Evolutionary conservation across 2,888 invertebrate genomes (phyloP).

Genomic region (Aricia artaxerxes): DNA sequence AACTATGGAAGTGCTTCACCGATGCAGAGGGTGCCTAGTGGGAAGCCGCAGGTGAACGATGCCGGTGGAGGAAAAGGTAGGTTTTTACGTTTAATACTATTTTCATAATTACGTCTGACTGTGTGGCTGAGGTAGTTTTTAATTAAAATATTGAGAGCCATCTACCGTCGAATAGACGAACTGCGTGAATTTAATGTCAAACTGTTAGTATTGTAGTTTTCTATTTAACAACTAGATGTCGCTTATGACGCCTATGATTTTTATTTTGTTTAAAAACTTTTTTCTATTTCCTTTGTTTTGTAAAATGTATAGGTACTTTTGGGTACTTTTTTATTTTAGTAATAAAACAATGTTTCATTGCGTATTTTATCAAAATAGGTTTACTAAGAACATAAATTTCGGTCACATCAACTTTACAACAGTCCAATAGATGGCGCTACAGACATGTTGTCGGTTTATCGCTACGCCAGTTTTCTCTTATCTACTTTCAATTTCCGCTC

Average conservation of each 20-base stretch:
- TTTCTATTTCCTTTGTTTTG: too few relatives aligned
- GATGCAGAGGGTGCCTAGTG: conserved; percentile 77
- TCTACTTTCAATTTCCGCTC: conserved; percentile 77
- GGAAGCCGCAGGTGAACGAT: conserved; percentile 76
- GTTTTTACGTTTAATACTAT: conserved; percentile 47
- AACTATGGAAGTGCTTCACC: conserved; percentile 76
- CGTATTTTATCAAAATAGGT: not conserved
- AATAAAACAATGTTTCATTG: not conserved
- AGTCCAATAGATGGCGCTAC: conserved; percentile 54
- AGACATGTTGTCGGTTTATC: conserved; percentile 7
- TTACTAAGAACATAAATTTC: not conserved
- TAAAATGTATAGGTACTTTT: too few relatives aligned
- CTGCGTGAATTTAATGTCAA: conserved; percentile 34
- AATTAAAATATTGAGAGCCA: conserved; percentile 44
- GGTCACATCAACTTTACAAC: not conserved
- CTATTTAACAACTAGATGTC: conserved; percentile 22
- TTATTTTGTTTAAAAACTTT: not conserved
- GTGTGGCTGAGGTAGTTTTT: not conserved
- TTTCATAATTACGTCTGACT: too few relatives aligned
- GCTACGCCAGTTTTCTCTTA: conserved; percentile 66
- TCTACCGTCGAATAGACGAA: conserved; percentile 48
- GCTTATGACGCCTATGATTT: not conserved
- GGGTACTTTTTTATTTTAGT: not conserved
- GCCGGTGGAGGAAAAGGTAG: conserved; percentile 80
- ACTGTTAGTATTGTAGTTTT: not conserved